Evolutionary conservation across 2,113 vertebrate species (phyloP), one percentile per base, ranked within the genome.

Genomic region (Eulemur rufifrons): DNA sequence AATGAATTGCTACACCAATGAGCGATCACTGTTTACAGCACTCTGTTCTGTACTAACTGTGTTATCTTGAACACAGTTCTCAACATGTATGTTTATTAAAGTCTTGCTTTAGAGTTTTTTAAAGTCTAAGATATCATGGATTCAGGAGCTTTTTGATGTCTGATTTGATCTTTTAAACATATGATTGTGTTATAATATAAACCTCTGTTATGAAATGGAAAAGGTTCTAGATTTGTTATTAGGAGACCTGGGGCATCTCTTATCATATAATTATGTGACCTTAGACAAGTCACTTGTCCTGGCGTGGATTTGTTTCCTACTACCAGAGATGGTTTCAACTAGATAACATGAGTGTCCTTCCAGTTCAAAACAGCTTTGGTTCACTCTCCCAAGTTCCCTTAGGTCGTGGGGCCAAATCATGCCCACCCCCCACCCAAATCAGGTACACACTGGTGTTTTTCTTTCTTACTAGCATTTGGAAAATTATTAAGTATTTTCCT

Each of bases 1-100:
- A n/a, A 32, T 34, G 27, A 73, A 37, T 74, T 14, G 12, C 5
- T 52, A 0, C 10, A 17, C 32, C 34, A 4, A 0, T 52, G 64
- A 61, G 27, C 77, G 69, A 68, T 94, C 89, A 47, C 5, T 52
- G 17, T 95, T 52, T 39, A 23, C 18, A 59, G 25, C 37, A 27
- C 54, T 27, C 21, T 47, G 7, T 69, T 73, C 52, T 73, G 34
- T 34, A 52, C 87, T 50, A 21, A 66, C 39, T n/a, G 20, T 64
- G 27, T 47, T 61, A 47, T 37, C 54, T 23, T 13, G 23, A 89
- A 71, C 83, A 56, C 23, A 37, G 12, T 78, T 86, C 61, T 94
- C 59, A 42, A 34, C 42, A 56, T 47, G 13, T n/a, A 23, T 77
- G 77, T 96, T 63, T 92, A 96, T 89, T 89, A 89, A 96, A 91